These are phyloP conservation scores for Fistularia tabacaria DNA, from an alignment of 2,797 vertebrate genomes.

Conservation along the genomic window DNA sequence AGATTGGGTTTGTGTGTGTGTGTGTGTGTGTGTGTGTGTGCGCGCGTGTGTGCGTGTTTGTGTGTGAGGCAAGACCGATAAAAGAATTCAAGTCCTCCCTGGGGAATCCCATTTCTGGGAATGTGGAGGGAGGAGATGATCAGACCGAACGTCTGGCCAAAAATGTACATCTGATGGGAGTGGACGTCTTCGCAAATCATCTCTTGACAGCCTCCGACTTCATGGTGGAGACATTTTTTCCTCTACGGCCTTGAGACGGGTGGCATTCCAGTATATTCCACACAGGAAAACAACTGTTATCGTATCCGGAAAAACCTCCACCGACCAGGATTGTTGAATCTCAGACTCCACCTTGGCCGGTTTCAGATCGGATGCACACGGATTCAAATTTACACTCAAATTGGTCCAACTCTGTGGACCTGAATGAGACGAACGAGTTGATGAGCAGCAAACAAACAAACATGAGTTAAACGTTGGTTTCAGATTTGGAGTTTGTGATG, in stretches of 20 bases:
- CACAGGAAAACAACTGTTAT: conserved; percentile 19
- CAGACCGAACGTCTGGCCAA: conserved; percentile 42
- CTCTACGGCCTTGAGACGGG: background rate
- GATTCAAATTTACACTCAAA: no score
- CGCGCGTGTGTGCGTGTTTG: background rate
- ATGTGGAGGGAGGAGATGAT: conserved; percentile 47
- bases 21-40: background rate
- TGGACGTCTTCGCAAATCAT: conserved; percentile 24
- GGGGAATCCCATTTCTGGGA: conserved; percentile 33
- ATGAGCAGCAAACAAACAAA: no score
- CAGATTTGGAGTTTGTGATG: no score
- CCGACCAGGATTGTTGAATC: no score
- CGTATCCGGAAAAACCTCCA: conserved; percentile 6
- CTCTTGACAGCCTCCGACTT: conserved; percentile 15
- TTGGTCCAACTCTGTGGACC: no score
- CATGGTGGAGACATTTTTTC: conserved; percentile 16
- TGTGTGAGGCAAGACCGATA: background rate
- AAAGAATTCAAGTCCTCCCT: conserved; percentile 3
- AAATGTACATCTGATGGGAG: conserved; percentile 21
- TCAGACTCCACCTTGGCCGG: no score
- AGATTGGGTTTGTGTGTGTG: no score
- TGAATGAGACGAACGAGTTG: no score
- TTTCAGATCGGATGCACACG: no score
- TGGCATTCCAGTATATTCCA: conserved; percentile 30
- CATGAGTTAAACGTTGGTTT: no score